Evolutionary conservation across 2,113 vertebrate species (phyloP).

Genomic region (Psephotus haematonotus): DNA sequence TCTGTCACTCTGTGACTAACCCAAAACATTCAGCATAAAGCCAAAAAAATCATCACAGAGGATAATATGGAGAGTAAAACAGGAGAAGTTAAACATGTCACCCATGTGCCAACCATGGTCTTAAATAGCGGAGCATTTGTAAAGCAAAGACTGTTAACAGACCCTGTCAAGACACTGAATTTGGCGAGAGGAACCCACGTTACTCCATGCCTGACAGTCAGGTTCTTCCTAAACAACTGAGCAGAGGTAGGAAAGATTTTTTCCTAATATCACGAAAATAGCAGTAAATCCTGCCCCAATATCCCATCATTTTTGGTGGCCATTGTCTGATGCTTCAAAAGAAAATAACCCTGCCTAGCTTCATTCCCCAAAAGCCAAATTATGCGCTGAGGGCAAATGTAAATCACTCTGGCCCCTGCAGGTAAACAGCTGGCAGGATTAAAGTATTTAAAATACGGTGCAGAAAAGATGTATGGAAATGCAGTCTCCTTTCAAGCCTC

Average conservation of each 20-base stretch:
- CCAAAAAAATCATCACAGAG: neutral
- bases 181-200: neutral
- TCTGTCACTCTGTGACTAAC: neutral
- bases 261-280: neutral
- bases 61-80: neutral
- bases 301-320: neutral
- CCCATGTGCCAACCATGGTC: neutral
- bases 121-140: neutral
- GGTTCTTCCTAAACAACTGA: neutral
- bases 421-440: slow-evolving; percentile 58
- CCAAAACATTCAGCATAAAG: neutral
- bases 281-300: neutral
- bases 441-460: slow-evolving; percentile 29
- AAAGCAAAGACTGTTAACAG: neutral
- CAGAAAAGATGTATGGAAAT: slow-evolving; percentile 41
- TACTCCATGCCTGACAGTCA: neutral
- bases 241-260: neutral
- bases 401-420: slow-evolving; percentile 36
- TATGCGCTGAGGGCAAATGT: slow-evolving; percentile 14
- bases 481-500: slow-evolving; percentile 5
- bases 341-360: neutral
- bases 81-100: neutral
- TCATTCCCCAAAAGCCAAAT: slow-evolving; percentile 7
- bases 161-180: neutral
- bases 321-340: slow-evolving; percentile 4